Evolutionary conservation across 2,888 invertebrate species (phyloP).

Genomic region (Dermolepida albohirtum): DNA sequence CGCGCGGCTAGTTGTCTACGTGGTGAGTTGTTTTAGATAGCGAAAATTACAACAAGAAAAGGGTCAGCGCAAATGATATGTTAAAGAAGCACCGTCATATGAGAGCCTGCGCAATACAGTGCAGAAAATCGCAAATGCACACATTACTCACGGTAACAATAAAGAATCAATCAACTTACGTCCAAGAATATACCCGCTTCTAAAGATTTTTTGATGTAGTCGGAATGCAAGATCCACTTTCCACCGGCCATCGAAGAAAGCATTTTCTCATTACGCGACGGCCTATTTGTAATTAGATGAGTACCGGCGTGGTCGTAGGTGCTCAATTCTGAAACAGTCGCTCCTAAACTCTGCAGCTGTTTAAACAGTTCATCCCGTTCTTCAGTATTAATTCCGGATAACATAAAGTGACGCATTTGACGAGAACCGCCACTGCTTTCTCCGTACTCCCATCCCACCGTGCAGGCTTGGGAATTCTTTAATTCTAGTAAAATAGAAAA

Average conservation of each 20-base stretch:
- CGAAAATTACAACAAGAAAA: too few relatives aligned
- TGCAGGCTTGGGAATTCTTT: conserved; percentile 72
- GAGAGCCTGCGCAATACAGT: too few relatives aligned
- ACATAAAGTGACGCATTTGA: conserved; percentile 53
- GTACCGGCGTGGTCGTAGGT: conserved; percentile 75
- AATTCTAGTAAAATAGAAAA: conserved; percentile 46
- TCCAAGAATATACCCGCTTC: conserved; percentile 72
- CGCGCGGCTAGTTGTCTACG: too few relatives aligned
- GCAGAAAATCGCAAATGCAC: background rate
- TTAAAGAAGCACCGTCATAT: too few relatives aligned
- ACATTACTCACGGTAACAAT: conserved; percentile 38
- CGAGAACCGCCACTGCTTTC: conserved; percentile 6
- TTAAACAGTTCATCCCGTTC: conserved; percentile 49
- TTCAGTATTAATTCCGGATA: conserved; percentile 57
- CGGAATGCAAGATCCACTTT: conserved; percentile 87
- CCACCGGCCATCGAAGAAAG: conserved; percentile 88
- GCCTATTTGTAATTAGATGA: conserved; percentile 82
- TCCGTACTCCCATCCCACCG: conserved; percentile 75
- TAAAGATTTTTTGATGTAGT: conserved; percentile 79
- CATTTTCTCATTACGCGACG: conserved; percentile 87
- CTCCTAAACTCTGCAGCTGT: conserved; percentile 67
- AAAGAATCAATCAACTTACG: conserved; percentile 64
- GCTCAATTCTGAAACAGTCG: conserved; percentile 69
- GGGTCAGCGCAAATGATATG: too few relatives aligned
- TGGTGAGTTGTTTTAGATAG: too few relatives aligned